Percentiles rank a stretch among this genome's conserved stretches.
Evolutionary conservation across 2,113 vertebrate species (phyloP).

Genomic region (Pachyramphus minor): DNA sequence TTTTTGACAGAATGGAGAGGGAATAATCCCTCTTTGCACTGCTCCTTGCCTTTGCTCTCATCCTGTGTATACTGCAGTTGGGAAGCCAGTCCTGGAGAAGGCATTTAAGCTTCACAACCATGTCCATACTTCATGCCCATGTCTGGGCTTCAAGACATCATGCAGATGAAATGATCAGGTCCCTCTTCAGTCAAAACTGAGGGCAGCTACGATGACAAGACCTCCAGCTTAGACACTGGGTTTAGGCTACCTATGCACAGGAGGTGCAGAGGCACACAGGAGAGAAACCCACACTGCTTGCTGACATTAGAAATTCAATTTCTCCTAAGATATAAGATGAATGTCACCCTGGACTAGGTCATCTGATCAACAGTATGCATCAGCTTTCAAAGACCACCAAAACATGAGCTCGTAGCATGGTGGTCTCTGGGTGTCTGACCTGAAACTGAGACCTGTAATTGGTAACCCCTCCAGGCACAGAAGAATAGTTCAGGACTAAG

Average conservation of each 20-base stretch:
- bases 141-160: neutral
- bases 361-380: neutral
- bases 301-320: neutral
- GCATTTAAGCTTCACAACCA: too few relatives aligned
- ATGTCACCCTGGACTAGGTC: neutral
- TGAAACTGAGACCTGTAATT: neutral
- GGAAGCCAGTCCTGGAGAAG: neutral
- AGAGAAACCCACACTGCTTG: neutral
- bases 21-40: neutral
- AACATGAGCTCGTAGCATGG: neutral
- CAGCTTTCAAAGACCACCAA: neutral
- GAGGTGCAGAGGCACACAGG: neutral
- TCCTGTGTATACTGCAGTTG: neutral
- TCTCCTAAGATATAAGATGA: neutral
- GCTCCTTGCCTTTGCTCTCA: neutral
- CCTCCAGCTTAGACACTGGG: neutral
- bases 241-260: neutral
- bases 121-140: neutral
- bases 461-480: neutral
- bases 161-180: neutral
- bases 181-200: neutral
- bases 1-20: neutral
- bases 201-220: neutral
- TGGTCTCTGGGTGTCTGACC: neutral
- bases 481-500: neutral